Evolutionary conservation across 2,888 invertebrate genomes (phyloP).

Genomic region (Diploptera punctata): DNA sequence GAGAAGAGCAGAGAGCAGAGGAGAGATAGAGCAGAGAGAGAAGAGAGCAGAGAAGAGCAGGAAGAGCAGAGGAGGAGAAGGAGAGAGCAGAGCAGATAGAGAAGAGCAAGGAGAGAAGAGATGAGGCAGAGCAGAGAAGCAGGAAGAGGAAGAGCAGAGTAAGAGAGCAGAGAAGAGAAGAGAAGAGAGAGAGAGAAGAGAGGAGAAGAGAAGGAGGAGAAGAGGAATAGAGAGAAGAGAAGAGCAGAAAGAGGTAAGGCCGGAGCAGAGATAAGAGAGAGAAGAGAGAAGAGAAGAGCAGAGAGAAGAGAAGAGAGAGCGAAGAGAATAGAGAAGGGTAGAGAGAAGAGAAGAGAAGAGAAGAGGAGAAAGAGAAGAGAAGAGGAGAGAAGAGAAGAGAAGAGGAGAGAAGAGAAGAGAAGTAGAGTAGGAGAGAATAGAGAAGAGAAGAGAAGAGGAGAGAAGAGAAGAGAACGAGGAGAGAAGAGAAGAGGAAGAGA

Average conservation of each 20-base stretch:
- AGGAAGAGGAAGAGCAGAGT: neutral
- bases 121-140: neutral
- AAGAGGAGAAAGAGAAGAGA: neutral
- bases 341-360: neutral
- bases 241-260: neutral
- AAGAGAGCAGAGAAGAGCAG: too few relatives aligned
- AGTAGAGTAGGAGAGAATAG: neutral
- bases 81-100: too few relatives aligned
- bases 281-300: neutral
- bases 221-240: neutral
- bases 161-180: neutral
- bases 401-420: neutral
- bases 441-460: neutral
- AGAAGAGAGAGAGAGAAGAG: neutral
- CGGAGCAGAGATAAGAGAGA: neutral
- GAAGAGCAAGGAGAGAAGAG: too few relatives aligned
- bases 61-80: too few relatives aligned
- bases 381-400: neutral
- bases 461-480: neutral
- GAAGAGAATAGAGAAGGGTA: neutral
- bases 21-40: too few relatives aligned
- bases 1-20: too few relatives aligned
- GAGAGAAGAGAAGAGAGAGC: neutral
- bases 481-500: neutral
- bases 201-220: neutral